These are phyloP conservation scores for Dicyrtomina minuta DNA, from an alignment of 2,888 invertebrate species.

Conservation along the genomic window DNA sequence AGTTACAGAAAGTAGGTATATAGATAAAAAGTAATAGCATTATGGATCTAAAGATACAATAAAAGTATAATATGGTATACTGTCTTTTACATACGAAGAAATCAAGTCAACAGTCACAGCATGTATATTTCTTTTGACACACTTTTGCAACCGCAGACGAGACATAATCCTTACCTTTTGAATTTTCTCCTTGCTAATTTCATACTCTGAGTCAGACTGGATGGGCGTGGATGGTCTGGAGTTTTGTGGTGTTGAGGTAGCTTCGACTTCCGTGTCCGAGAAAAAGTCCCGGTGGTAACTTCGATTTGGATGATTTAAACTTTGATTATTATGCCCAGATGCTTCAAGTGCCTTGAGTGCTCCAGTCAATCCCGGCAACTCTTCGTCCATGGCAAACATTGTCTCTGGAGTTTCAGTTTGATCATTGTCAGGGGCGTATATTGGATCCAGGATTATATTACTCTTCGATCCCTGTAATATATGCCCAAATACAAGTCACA, in stretches of 20 bases:
- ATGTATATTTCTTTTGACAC: no score
- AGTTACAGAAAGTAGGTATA: no score
- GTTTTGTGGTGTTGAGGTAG: constrained; percentile 56
- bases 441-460: constrained; percentile 52
- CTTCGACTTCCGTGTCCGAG: constrained; percentile 53
- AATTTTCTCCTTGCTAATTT: constrained; percentile 57
- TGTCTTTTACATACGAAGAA: no score
- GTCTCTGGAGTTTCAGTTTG: constrained; percentile 47
- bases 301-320: constrained; percentile 42
- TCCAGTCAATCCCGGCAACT: constrained; percentile 60
- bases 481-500: not conserved
- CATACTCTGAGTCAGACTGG: constrained; percentile 93
- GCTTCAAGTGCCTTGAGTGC: constrained; percentile 57
- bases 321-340: constrained; percentile 49
- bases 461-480: constrained; percentile 47
- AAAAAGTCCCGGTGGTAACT: constrained; percentile 53
- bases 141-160: no score
- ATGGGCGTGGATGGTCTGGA: constrained; percentile 80
- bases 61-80: no score
- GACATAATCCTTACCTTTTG: constrained; percentile 47
- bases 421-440: constrained; percentile 56
- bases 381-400: constrained; percentile 53
- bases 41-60: no score
- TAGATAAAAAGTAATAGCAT: no score
- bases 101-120: no score